Evolutionary conservation across 2,888 invertebrate species (phyloP).

Genomic region (Chydorus sphaericus): DNA sequence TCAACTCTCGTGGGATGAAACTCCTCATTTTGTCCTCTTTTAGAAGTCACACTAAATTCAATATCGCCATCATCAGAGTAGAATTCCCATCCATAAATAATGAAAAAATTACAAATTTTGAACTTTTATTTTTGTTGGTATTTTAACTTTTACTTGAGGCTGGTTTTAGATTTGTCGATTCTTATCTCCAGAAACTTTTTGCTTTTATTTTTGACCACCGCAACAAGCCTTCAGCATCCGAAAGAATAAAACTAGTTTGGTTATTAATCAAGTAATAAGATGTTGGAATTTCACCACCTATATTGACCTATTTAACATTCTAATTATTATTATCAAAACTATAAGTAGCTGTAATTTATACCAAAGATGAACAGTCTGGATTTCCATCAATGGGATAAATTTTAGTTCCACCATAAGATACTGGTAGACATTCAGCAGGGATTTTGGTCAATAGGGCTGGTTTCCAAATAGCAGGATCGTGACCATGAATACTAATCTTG

Average conservation of each 20-base stretch:
- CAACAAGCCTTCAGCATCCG: background rate
- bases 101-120: background rate
- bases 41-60: constrained; percentile 56
- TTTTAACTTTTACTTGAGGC: background rate
- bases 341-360: no score
- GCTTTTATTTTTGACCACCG: background rate
- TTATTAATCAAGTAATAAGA: no score
- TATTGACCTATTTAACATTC: no score
- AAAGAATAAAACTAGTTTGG: no score
- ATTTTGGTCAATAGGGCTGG: constrained; percentile 47
- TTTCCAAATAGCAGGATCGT: constrained; percentile 13
- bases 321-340: no score
- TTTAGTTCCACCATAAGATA: constrained; percentile 56
- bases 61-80: constrained; percentile 75
- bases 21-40: constrained; percentile 21
- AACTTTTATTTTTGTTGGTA: no score
- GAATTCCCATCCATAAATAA: constrained; percentile 62
- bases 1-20: background rate
- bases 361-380: constrained; percentile 50
- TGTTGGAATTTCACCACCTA: no score
- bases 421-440: constrained; percentile 52
- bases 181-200: background rate
- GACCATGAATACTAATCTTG: constrained; percentile 28
- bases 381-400: constrained; percentile 62
- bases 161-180: background rate